phyloP scores from a whole-genome alignment of 1,140 invertebrate species.

The Drosophila baimaii region DNA sequence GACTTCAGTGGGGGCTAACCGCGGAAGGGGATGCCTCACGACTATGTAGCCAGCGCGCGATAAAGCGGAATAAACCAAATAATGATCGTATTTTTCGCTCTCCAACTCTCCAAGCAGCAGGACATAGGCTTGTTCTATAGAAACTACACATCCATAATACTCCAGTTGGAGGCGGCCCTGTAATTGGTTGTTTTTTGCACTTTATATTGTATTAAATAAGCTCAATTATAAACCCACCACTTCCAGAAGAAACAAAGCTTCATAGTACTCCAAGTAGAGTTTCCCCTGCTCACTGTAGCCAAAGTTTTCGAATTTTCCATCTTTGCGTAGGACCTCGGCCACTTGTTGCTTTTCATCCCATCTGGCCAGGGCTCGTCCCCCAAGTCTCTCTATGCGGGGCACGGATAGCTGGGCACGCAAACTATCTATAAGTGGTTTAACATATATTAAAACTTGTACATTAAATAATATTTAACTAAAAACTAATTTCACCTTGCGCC shows the following conservation, averaged over 20 bases:
- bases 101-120: slow-evolving; percentile 61
- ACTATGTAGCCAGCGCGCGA: slow-evolving; percentile 77
- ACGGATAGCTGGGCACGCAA: slow-evolving; percentile 56
- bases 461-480: background rate
- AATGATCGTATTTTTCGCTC: slow-evolving; percentile 62
- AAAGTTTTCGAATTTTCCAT: slow-evolving; percentile 80
- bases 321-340: slow-evolving; percentile 68
- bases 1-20: background rate
- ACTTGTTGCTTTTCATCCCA: slow-evolving; percentile 66
- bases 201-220: background rate
- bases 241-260: slow-evolving; percentile 76
- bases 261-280: slow-evolving; percentile 71
- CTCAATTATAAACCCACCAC: slow-evolving; percentile 33
- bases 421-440: slow-evolving; percentile 43
- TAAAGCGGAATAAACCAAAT: slow-evolving; percentile 73
- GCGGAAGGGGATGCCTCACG: slow-evolving; percentile 43
- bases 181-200: background rate
- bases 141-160: slow-evolving; percentile 53
- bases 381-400: slow-evolving; percentile 65
- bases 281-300: slow-evolving; percentile 59
- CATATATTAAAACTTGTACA: background rate
- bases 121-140: slow-evolving; percentile 74
- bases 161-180: slow-evolving; percentile 77
- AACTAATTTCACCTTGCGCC: slow-evolving; percentile 35
- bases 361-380: slow-evolving; percentile 60